A percentile compares a stretch with the other conserved stretches of the same genome.
These are phyloP conservation scores for Sebastiscus albofasciatus DNA, from an alignment of 2,797 vertebrate genomes.

Conservation along the genomic window DNA sequence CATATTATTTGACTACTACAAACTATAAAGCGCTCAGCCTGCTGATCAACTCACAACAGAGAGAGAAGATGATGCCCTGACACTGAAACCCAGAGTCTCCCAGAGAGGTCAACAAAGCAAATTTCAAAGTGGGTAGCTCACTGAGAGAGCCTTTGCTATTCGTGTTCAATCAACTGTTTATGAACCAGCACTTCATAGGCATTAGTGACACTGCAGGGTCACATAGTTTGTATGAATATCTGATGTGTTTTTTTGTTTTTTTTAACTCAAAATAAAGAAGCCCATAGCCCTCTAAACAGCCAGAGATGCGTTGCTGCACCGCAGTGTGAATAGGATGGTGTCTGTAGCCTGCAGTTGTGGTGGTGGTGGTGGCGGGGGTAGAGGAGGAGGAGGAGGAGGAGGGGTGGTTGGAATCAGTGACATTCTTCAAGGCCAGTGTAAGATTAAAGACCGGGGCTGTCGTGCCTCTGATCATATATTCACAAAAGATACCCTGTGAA, in stretches of 20 bases:
- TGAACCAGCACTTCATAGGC: constrained; percentile 39
- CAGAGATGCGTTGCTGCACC: constrained; percentile 31
- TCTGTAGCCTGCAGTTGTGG: constrained; percentile 64
- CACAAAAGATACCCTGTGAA: constrained; percentile 78
- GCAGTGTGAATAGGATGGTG: constrained; percentile 48
- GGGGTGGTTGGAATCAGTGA: constrained; percentile 69
- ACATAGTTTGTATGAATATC: constrained; percentile 43
- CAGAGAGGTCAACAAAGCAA: constrained; percentile 11
- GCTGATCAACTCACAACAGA: neutral
- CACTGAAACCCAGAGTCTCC: neutral
- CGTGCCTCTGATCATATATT: constrained; percentile 80
- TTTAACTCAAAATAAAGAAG: constrained; percentile 32
- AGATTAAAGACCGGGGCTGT: constrained; percentile 79
- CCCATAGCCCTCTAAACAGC: constrained; percentile 37
- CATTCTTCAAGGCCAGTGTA: constrained; percentile 81
- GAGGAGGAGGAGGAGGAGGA: neutral
- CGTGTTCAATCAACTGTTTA: constrained; percentile 46
- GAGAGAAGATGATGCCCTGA: constrained; percentile 10
- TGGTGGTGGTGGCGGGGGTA: neutral
- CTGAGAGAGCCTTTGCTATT: constrained; percentile 29
- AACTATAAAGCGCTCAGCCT: neutral
- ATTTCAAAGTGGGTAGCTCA: constrained; percentile 23
- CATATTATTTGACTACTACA: neutral
- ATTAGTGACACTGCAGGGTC: constrained; percentile 24
- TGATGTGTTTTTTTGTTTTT: neutral